Conservation (phyloP, 2,888 invertebrate genomes). For the Latrodectus hesperus region DNA sequence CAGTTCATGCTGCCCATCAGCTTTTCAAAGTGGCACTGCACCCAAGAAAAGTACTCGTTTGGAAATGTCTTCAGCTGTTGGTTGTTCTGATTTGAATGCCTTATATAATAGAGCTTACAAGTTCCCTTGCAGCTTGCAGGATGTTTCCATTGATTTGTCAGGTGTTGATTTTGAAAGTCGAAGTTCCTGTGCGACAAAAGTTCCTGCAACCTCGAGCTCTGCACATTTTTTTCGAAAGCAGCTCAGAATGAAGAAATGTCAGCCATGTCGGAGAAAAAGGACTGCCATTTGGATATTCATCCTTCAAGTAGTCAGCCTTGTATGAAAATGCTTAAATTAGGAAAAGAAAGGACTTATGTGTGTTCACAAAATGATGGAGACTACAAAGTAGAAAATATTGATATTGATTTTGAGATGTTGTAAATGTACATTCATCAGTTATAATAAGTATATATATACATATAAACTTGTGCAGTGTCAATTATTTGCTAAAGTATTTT, state of each 20-base stretch:
- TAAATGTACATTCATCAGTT: constrained; percentile 45
- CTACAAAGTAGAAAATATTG: constrained; percentile 10
- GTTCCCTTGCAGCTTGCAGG: constrained; percentile 62
- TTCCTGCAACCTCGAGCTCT: constrained; percentile 52
- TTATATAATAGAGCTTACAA: constrained; percentile 68
- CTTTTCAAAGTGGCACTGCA: constrained; percentile 29
- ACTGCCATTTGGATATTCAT: constrained; percentile 32
- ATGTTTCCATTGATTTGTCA: constrained; percentile 57
- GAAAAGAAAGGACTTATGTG: constrained; percentile 32
- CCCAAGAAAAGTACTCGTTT: constrained; percentile 12
- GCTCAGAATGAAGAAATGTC: constrained; percentile 31
- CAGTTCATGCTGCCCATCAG: constrained; percentile 58
- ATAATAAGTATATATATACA: background rate
- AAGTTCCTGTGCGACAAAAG: constrained; percentile 43
- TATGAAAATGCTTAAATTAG: constrained; percentile 22
- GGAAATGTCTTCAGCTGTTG: constrained; percentile 18
- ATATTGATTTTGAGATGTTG: constrained; percentile 35
- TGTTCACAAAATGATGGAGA: constrained; percentile 26
- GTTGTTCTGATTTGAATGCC: constrained; percentile 58
- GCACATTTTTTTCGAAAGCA: constrained; percentile 32
- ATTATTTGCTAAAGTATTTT: constrained; percentile 61
- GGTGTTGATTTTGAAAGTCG: constrained; percentile 42
- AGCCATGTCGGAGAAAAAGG: constrained; percentile 28
- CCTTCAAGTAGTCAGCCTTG: constrained; percentile 19
- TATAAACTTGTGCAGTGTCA: constrained; percentile 44